Base-by-base conservation (phyloP, 2,888 invertebrate genomes). In the Alloplasta piceator region DNA sequence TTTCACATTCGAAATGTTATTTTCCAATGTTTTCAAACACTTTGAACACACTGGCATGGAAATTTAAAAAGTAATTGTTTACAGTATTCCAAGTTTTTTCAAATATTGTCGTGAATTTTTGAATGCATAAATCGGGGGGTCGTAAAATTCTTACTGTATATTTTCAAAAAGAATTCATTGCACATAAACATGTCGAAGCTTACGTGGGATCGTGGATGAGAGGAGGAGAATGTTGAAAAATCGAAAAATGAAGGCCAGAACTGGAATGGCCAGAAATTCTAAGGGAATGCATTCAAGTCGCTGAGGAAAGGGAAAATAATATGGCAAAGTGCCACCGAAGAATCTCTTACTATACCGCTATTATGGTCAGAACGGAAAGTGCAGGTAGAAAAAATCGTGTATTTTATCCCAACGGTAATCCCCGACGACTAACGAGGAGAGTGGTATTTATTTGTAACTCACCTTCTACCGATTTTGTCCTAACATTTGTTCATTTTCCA, bases 241-340 rank as follows among this genome's bases (percentile, higher is more conserved):
- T 43, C 41, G 72, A 72, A 63, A 36, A 41, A 43, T 43, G 56
- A 73, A 73, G 55, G 6, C 63, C 10, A 1, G 16, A 38, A 56
- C 43, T 60, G 50, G 50, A 74, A 74, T 38, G n/a, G 73, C 56
- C 73, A 46, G 9, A 46, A 74, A 74, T 56, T 66, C 73, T 56
- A 38, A n/a, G 36, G 73, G 50, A 39, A 16, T 14, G 36, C 16
- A 39, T 14, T 36, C 5, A 46, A n/a, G 9, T 39, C 55, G 46
- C 16, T 26, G 4, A 10, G 52, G 9, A 10, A 39, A 26, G 56
- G 63, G n/a, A 26, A 43, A 52, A 60, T 12, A 12, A 52, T 12
- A 64, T 16, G 73, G 14, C 43, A 43, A 75, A 75, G 52, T 71
- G 60, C 74, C 66, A 46, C 9, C 36, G 50, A 60, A 60, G 74